Evolutionary conservation across 92 coral and sea anemone genomes (phyloP).

Genomic region (Umimayanthus kanabou): DNA sequence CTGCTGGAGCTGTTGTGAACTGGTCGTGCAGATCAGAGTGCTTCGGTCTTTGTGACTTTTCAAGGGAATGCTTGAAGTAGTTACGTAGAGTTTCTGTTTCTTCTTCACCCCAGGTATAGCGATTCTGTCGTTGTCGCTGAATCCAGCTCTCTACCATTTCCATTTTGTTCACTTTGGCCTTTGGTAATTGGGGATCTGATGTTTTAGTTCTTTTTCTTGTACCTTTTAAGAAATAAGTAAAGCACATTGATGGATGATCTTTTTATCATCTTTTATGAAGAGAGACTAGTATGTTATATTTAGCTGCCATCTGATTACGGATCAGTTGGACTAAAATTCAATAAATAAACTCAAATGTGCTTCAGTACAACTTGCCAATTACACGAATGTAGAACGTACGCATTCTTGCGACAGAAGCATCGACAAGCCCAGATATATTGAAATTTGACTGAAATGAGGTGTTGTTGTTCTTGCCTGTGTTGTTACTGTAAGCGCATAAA

Average conservation of each 20-base stretch:
- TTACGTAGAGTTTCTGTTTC: not conserved
- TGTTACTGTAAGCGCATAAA: not conserved
- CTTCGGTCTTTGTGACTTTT: not conserved
- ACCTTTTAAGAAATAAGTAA: not conserved
- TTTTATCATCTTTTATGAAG: not conserved
- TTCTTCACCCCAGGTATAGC: not conserved
- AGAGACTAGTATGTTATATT: not conserved
- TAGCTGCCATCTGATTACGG: not conserved
- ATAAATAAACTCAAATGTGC: not conserved
- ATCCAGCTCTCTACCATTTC: not conserved
- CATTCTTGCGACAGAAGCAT: not conserved
- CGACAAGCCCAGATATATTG: not conserved
- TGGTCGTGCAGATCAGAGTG: not conserved
- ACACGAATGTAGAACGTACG: not conserved
- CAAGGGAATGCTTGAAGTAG: no score
- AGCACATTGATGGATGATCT: not conserved
- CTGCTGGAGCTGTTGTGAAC: no score
- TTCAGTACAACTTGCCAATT: not conserved
- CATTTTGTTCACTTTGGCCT: not conserved
- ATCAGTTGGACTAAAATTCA: not conserved
- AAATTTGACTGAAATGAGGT: no score
- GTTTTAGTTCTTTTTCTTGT: not conserved
- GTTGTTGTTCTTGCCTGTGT: not conserved
- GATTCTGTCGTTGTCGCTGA: not conserved
- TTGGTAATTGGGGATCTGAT: not conserved